Evolutionary conservation across 2,888 invertebrate species (phyloP), one percentile per base, ranked within the genome.

Genomic region (Dendrolimus pini): DNA sequence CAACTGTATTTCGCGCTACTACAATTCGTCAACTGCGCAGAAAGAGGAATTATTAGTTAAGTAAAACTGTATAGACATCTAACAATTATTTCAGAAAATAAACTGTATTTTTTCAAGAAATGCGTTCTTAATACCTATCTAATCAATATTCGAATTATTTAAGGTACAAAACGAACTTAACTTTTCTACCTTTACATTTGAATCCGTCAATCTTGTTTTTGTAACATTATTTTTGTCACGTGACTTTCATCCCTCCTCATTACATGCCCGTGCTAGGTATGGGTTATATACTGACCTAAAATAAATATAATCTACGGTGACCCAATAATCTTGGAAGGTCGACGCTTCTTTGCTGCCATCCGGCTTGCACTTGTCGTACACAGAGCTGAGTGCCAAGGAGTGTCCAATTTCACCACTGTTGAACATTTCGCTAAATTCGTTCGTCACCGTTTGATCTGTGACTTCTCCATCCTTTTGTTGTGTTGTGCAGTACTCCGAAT

Each of bases 231-330:
- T 30, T 30, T 30, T 6, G 30, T 30, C 30, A 30, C 6, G 6
- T 30, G 30, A 30, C 30, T 30, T 30, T 6, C 30, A 30, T 30
- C 30, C 30, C 6, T 30, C 6, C 6, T 30, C 30, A 30, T 30
- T 6, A 30, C 30, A 30, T 30, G 6, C 30, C 30, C 30, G 6
- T 30, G 3, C 30, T 30, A 6, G 30, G 30, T 30, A 30, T 30
- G 6, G 3, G 3, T 30, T 30, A 30, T 30, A 30, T 18, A 78
- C 65, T 60, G 83, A 94, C 93, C 94, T 94, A 68, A 95, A 97
- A 80, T 98, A 97, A 61, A 99, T 97, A 76, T 98, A 98, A 85
- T 99, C 98, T 0, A 98, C 98, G 0, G 94, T 95, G 57, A 94
- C 83, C 95, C 96, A 96, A 55, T 84, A 76, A 56, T 93, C 86